Conservation (phyloP, 1,140 invertebrate species). For the Neodiprion lecontei region DNA sequence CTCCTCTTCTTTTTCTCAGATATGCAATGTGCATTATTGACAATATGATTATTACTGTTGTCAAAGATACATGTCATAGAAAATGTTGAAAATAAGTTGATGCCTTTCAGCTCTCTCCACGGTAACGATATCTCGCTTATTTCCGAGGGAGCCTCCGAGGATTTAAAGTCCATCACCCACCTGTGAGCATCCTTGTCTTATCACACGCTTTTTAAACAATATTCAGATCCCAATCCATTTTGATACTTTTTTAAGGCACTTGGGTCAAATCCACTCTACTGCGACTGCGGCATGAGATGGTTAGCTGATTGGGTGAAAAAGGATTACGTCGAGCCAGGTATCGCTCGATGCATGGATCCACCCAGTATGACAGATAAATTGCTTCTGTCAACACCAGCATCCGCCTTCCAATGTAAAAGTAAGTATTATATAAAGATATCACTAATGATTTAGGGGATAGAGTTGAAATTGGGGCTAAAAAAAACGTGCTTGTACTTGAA, state of each 20-base stretch:
- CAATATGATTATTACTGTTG: background rate
- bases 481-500: background rate
- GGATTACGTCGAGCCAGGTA: conserved; percentile 96
- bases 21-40: conserved; percentile 4
- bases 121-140: conserved; percentile 97
- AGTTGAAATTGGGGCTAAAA: background rate
- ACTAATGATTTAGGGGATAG: background rate
- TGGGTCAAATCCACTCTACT: conserved; percentile 96
- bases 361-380: conserved; percentile 91
- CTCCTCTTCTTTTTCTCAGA: conserved; percentile 11
- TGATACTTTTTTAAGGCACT: conserved; percentile 76
- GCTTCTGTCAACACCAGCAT: conserved; percentile 88
- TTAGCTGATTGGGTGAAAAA: conserved; percentile 97
- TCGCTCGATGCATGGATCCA: conserved; percentile 92
- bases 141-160: conserved; percentile 93
- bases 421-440: conserved; percentile 44
- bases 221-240: conserved; percentile 11
- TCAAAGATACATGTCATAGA: conserved; percentile 11
- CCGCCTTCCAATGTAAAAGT: conserved; percentile 88
- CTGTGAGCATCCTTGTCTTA: conserved; percentile 77
- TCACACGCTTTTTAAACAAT: conserved; percentile 15
- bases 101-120: conserved; percentile 83
- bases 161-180: conserved; percentile 93
- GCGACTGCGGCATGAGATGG: conserved; percentile 96
- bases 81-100: background rate